Percentiles rank a stretch among this genome's conserved stretches.
Conservation (phyloP, 2,888 invertebrate species). For the Metopia argyrocephala region DNA sequence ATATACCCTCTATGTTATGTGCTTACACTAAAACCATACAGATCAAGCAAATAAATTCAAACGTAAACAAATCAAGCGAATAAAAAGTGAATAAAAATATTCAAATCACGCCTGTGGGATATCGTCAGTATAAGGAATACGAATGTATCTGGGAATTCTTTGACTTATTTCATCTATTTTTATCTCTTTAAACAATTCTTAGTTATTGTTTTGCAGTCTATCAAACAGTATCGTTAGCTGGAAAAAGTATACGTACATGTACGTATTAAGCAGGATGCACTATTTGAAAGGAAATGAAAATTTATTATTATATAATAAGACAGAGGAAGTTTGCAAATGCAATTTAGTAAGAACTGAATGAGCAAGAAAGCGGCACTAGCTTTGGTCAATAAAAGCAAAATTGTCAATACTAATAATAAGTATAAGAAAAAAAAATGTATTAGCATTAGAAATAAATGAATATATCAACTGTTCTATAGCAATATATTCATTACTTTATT, state of each 20-base stretch:
- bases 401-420: too few relatives aligned
- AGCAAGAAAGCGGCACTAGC: neutral
- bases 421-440: too few relatives aligned
- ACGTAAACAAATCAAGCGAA: conserved; percentile 45
- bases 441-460: too few relatives aligned
- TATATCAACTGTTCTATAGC: too few relatives aligned
- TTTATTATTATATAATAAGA: conserved; percentile 50
- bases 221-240: neutral
- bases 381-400: conserved; percentile 2
- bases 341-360: neutral
- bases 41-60: neutral
- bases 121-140: conserved; percentile 54
- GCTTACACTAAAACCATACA: neutral
- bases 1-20: too few relatives aligned
- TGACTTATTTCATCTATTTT: neutral
- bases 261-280: neutral
- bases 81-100: conserved; percentile 61
- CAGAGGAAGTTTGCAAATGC: conserved; percentile 4
- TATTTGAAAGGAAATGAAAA: conserved; percentile 42
- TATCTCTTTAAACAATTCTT: too few relatives aligned
- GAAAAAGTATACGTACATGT: neutral
- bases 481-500: too few relatives aligned
- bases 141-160: conserved; percentile 41
- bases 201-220: conserved; percentile 8
- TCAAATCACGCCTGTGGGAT: conserved; percentile 65